Conservation (phyloP, 2,888 invertebrate species). For the Herminia tarsipennalis region DNA sequence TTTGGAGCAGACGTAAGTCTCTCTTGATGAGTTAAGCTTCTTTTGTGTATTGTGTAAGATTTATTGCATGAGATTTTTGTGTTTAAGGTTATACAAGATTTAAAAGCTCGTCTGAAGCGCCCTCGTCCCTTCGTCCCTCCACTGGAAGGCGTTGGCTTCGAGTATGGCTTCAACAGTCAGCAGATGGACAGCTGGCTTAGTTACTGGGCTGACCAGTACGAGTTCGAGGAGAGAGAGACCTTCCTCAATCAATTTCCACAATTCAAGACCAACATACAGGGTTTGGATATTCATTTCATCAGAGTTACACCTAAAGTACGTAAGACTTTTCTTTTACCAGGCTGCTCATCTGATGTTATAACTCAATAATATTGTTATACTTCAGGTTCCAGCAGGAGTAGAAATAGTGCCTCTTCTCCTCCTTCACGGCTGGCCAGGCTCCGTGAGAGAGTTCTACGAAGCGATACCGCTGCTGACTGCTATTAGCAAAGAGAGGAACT, state of each 20-base stretch:
- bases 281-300: slow-evolving; percentile 86
- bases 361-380: not conserved
- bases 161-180: slow-evolving; percentile 92
- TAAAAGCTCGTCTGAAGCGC: slow-evolving; percentile 59
- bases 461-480: slow-evolving; percentile 88
- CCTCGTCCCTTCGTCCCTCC: slow-evolving; percentile 76
- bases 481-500: slow-evolving; percentile 78
- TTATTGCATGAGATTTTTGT: no score
- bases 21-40: no score
- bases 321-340: not conserved
- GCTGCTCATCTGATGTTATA: no score
- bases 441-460: slow-evolving; percentile 91
- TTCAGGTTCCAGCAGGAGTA: slow-evolving; percentile 56
- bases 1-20: slow-evolving; percentile 41
- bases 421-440: slow-evolving; percentile 94
- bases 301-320: slow-evolving; percentile 81
- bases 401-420: slow-evolving; percentile 88
- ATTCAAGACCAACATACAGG: slow-evolving; percentile 91
- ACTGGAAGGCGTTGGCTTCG: slow-evolving; percentile 89
- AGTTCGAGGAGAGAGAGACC: slow-evolving; percentile 86
- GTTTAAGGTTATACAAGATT: slow-evolving; percentile 61
- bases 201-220: slow-evolving; percentile 92
- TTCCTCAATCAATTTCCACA: slow-evolving; percentile 90
- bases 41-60: not conserved
- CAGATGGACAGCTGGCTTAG: slow-evolving; percentile 87